Percentiles rank a stretch among this genome's conserved stretches.
These are phyloP conservation scores for Drosophila murphyi DNA, from an alignment of 1,140 invertebrate genomes.

Conservation along the genomic window DNA sequence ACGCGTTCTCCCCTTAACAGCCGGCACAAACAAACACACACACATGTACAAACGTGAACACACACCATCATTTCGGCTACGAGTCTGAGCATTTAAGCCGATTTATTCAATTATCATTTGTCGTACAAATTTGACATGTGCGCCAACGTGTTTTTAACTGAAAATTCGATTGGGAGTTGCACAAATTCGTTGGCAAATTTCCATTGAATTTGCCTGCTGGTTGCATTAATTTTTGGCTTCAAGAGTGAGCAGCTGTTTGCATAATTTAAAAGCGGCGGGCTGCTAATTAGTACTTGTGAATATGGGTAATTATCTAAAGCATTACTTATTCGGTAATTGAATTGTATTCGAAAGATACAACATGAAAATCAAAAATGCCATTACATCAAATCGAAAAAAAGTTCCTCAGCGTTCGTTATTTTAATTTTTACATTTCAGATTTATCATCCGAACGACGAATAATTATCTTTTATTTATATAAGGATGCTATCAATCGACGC, in stretches of 20 bases:
- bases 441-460: neutral
- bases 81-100: slow-evolving; percentile 74
- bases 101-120: slow-evolving; percentile 84
- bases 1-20: slow-evolving; percentile 17
- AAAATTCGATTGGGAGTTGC: slow-evolving; percentile 19
- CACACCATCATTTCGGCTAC: slow-evolving; percentile 31
- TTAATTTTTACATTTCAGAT: neutral
- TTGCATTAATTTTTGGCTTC: slow-evolving; percentile 47
- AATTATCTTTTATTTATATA: neutral
- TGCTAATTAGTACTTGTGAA: slow-evolving; percentile 8
- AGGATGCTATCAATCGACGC: neutral
- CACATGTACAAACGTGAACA: neutral
- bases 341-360: neutral
- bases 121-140: slow-evolving; percentile 61
- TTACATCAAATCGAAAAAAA: no score
- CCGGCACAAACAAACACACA: neutral
- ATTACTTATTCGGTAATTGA: slow-evolving; percentile 32
- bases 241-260: slow-evolving; percentile 38
- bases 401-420: no score
- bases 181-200: slow-evolving; percentile 19
- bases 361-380: no score
- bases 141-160: slow-evolving; percentile 40
- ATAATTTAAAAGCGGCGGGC: slow-evolving; percentile 29
- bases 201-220: slow-evolving; percentile 4
- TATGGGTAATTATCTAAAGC: slow-evolving; percentile 1